Evolutionary conservation across 2,797 vertebrate genomes (phyloP).

Genomic region (Amblyraja radiata): DNA sequence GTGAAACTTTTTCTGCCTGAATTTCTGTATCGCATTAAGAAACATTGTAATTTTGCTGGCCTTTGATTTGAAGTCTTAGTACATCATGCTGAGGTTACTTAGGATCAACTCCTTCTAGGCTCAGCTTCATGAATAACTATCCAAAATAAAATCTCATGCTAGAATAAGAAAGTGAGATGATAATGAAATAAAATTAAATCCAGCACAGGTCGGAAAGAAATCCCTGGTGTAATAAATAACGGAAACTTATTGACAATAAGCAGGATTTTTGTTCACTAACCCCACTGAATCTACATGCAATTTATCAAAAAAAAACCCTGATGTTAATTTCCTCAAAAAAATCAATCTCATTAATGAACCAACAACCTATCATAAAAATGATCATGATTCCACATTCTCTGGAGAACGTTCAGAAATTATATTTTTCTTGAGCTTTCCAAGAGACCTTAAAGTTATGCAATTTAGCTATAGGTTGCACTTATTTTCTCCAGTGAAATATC

Average conservation of each 20-base stretch:
- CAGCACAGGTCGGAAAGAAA: neutral
- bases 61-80: too few species aligned
- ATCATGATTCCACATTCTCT: neutral
- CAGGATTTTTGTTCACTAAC: neutral
- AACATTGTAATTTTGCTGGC: too few species aligned
- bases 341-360: neutral
- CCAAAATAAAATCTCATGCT: too few species aligned
- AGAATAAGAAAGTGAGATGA: too few species aligned
- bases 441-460: neutral
- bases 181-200: neutral
- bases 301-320: neutral
- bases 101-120: too few species aligned
- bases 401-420: neutral
- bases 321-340: neutral
- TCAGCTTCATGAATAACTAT: too few species aligned
- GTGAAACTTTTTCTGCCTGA: too few species aligned
- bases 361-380: neutral
- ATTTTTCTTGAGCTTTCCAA: neutral
- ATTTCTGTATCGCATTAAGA: too few species aligned
- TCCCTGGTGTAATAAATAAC: neutral
- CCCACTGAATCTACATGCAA: neutral
- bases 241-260: neutral
- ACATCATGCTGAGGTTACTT: too few species aligned
- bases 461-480: neutral
- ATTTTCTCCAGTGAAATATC: neutral